Percentiles rank a stretch among this genome's conserved stretches.
These are phyloP conservation scores for Stenichneumon culpator DNA, from an alignment of 2,888 invertebrate species.

Conservation along the genomic window DNA sequence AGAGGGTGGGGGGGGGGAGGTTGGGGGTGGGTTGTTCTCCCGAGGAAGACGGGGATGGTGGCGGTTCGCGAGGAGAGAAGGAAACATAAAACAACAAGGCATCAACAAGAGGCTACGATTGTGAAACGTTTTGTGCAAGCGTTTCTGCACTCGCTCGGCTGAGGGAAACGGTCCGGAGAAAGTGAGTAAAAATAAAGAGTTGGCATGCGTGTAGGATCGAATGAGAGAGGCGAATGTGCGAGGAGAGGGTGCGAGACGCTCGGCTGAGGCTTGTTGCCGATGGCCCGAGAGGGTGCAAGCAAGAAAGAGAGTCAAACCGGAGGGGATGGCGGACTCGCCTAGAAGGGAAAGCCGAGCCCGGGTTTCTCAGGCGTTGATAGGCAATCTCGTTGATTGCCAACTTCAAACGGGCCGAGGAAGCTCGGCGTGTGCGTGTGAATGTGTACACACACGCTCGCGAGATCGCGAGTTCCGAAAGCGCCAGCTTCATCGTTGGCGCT, in stretches of 20 bases:
- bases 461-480: conserved; percentile 28
- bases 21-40: conserved; percentile 19
- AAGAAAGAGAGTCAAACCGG: conserved; percentile 49
- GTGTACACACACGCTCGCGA: conserved; percentile 10
- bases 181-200: conserved; percentile 64
- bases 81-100: conserved; percentile 59
- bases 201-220: conserved; percentile 62
- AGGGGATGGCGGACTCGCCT: conserved; percentile 43
- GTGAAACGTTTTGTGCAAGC: conserved; percentile 75
- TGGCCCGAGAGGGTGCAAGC: conserved; percentile 52
- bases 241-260: conserved; percentile 45
- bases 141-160: conserved; percentile 65
- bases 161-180: conserved; percentile 51
- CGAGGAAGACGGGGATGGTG: conserved; percentile 48
- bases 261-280: conserved; percentile 13
- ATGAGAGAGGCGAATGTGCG: conserved; percentile 25
- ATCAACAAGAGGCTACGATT: conserved; percentile 74
- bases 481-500: background rate
- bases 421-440: conserved; percentile 13
- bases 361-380: conserved; percentile 83
- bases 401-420: conserved; percentile 83
- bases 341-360: conserved; percentile 71
- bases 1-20: conserved; percentile 55
- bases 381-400: conserved; percentile 85
- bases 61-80: conserved; percentile 13